phyloP scores from a whole-genome alignment of 2,113 vertebrate genomes.

The Myotis brandtii region DNA sequence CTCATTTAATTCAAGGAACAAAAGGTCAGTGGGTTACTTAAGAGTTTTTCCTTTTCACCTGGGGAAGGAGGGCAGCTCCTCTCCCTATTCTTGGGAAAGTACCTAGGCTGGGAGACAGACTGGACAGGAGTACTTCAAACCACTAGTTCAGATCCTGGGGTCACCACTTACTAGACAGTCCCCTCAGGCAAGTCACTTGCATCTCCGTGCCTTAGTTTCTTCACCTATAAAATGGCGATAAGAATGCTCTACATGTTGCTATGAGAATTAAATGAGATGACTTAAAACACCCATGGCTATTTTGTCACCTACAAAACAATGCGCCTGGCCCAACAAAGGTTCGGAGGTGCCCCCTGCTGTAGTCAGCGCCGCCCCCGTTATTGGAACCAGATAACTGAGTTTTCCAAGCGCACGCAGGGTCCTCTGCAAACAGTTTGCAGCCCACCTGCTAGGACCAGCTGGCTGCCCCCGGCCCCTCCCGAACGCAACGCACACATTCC shows the following conservation, averaged over 20 bases:
- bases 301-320: conserved; percentile 39
- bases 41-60: conserved; percentile 9
- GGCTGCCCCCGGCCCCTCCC: not conserved
- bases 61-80: not conserved
- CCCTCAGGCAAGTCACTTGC: not conserved
- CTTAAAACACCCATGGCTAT: not conserved
- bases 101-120: not conserved
- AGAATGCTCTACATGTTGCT: not conserved
- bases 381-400: not conserved
- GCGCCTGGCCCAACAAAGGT: not conserved
- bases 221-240: not conserved
- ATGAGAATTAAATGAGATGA: conserved; percentile 13
- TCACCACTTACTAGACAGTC: not conserved
- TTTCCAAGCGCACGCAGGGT: not conserved
- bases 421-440: not conserved
- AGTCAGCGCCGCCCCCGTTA: not conserved
- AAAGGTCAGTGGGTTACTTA: not conserved
- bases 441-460: conserved; percentile 46
- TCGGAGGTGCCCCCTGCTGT: not conserved
- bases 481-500: not conserved
- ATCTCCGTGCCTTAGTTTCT: conserved; percentile 19
- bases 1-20: conserved; percentile 34
- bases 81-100: not conserved
- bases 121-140: not conserved
- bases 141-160: not conserved